Conservation (phyloP, 2,888 invertebrate genomes). For the Campoletis raptor region DNA sequence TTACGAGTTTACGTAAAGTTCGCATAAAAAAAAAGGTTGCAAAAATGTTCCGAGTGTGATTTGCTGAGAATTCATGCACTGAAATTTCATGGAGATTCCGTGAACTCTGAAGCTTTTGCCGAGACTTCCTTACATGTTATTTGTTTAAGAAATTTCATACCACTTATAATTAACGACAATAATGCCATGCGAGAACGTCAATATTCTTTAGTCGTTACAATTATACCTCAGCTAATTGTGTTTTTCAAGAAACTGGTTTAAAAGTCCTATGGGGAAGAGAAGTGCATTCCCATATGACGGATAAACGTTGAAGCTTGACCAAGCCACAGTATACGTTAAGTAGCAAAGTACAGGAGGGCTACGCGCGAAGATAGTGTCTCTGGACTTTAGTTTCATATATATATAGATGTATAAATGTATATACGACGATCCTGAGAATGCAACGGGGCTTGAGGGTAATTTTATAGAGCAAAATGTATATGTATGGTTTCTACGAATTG, state of each 20-base stretch:
- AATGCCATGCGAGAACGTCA: background rate
- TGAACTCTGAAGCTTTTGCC: background rate
- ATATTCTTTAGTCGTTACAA: background rate
- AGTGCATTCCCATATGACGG: background rate
- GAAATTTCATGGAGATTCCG: background rate
- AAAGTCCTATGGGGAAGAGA: background rate
- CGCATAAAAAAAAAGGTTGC: too few relatives aligned
- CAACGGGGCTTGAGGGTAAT: constrained; percentile 73
- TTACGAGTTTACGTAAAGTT: too few relatives aligned
- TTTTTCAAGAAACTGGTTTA: constrained; percentile 20
- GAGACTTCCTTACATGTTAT: background rate
- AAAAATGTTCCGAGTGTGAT: too few relatives aligned
- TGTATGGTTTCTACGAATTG: constrained; percentile 79
- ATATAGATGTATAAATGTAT: background rate
- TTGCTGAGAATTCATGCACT: background rate
- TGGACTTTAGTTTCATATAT: background rate
- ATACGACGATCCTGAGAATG: constrained; percentile 45
- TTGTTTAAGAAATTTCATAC: background rate
- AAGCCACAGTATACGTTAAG: constrained; percentile 10
- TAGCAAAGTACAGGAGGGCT: constrained; percentile 23
- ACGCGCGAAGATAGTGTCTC: constrained; percentile 52
- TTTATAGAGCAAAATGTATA: constrained; percentile 75
- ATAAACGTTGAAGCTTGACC: constrained; percentile 9
- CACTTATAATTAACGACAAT: background rate
- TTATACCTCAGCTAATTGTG: background rate